A percentile compares a stretch with the other conserved stretches of the same genome.
phyloP scores from a whole-genome alignment of 1,140 invertebrate genomes.

The Camponotus pennsylvanicus region DNA sequence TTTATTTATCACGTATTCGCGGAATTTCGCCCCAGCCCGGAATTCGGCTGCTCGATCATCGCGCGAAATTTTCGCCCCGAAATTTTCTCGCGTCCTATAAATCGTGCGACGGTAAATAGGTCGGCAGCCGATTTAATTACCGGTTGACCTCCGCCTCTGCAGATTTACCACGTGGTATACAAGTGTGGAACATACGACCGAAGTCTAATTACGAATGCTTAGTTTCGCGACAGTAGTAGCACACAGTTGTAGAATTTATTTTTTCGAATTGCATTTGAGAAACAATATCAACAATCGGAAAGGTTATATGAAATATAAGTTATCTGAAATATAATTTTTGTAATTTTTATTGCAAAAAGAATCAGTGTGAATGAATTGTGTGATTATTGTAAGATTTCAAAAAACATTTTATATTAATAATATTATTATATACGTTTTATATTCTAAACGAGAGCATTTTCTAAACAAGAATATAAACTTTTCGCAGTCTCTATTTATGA shows the following conservation, averaged over 20 bases:
- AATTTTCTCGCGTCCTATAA: slow-evolving; percentile 57
- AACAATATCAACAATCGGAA: not conserved
- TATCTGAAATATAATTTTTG: slow-evolving; percentile 32
- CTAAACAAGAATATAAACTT: too few species aligned
- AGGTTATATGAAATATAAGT: not conserved
- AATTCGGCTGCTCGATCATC: slow-evolving; percentile 65
- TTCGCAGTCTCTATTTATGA: not conserved
- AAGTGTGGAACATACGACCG: slow-evolving; percentile 14
- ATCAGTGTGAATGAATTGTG: not conserved
- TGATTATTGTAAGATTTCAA: not conserved
- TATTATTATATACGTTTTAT: not conserved
- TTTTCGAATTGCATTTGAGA: not conserved
- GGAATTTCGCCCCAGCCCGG: slow-evolving; percentile 62
- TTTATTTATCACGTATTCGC: slow-evolving; percentile 71
- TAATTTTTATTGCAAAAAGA: not conserved
- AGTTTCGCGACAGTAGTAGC: slow-evolving; percentile 9
- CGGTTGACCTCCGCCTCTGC: slow-evolving; percentile 19
- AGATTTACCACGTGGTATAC: slow-evolving; percentile 15
- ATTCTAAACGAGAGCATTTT: too few species aligned
- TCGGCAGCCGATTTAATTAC: slow-evolving; percentile 51
- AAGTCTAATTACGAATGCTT: slow-evolving; percentile 23
- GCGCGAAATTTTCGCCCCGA: slow-evolving; percentile 39
- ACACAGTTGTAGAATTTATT: not conserved
- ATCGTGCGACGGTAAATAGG: slow-evolving; percentile 51
- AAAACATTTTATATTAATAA: slow-evolving; percentile 15